Evolutionary conservation across 2,113 vertebrate species (phyloP), one percentile per base, ranked within the genome.

Genomic region (Labrus mixtus): DNA sequence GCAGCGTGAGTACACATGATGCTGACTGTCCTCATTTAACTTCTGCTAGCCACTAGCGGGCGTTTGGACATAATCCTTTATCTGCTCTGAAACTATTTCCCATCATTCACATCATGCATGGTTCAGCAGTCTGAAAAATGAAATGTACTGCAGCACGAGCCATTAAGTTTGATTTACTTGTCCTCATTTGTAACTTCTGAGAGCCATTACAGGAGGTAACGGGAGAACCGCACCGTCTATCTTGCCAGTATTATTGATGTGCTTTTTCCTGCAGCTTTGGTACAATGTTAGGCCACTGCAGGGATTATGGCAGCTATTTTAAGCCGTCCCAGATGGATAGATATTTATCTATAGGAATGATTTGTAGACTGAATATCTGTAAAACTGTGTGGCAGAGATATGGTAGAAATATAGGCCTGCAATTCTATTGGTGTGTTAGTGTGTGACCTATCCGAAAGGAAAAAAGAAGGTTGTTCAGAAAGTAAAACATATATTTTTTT

Each of bases 1-100:
- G 89, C 93, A 95, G 91, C 92, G 96, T 97, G 89, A 95, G 96
- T 93, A 74, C 55, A 78, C 33, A 25, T 17, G 29, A 72, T 25
- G 25, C 51, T 57, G 56, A 59, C 68, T 36, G 50, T 57, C 65
- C 76, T 74, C 20, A 61, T 79, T 60, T 70, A 20, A 8, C 57
- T 86, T 76, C 6, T 17, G 10, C 3, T 7, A 16, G 20, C 51
- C 29, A 53, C 51, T 41, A 3, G 22, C 36, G 76, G 65, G 66
- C 41, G 73, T 81, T 73, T 75, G 3, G 23, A 41, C 41, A 10
- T 61, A 57, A 54, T 67, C 19, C 37, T 48, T 12, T 57, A 22
- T 57, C 29, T 79, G 25, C 10, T 48, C 57, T 48, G 1, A 63
- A 54, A 55, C 51, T 2, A 9, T 64, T 76, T 36, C n/a, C 41